These are phyloP conservation scores for Meloidogyne exigua DNA, from an alignment of 1,140 invertebrate genomes.

Conservation along the genomic window DNA sequence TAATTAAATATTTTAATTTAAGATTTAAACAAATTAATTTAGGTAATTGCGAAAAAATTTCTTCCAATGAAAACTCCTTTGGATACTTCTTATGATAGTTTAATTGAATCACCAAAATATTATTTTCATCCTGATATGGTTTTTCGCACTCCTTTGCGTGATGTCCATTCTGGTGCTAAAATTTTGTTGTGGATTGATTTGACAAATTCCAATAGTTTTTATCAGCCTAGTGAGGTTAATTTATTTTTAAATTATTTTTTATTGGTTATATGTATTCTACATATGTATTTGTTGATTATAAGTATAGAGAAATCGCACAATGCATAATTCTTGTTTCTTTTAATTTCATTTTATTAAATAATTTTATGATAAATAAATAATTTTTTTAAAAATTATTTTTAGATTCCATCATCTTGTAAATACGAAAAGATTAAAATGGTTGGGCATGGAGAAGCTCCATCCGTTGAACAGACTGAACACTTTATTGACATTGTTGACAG, in stretches of 20 bases:
- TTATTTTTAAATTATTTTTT: not conserved
- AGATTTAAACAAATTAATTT: slow-evolving; percentile 21
- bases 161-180: slow-evolving; percentile 66
- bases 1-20: not conserved
- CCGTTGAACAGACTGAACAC: slow-evolving; percentile 56
- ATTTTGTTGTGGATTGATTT: slow-evolving; percentile 92
- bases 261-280: too few relatives aligned
- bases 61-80: slow-evolving; percentile 63
- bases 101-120: slow-evolving; percentile 44
- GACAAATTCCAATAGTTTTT: slow-evolving; percentile 90
- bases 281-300: too few relatives aligned
- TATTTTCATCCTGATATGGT: slow-evolving; percentile 51
- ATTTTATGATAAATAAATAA: too few relatives aligned
- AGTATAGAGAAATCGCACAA: too few relatives aligned
- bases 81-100: slow-evolving; percentile 50
- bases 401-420: slow-evolving; percentile 27
- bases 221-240: slow-evolving; percentile 75
- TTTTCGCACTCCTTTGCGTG: slow-evolving; percentile 29
- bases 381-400: too few relatives aligned
- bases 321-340: too few relatives aligned
- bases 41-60: slow-evolving; percentile 52
- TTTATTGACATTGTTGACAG: slow-evolving; percentile 61
- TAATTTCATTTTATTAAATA: too few relatives aligned
- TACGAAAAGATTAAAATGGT: slow-evolving; percentile 72
- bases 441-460: slow-evolving; percentile 63